Conservation (phyloP, 2,888 invertebrate species). For the Miltochrista miniata region DNA sequence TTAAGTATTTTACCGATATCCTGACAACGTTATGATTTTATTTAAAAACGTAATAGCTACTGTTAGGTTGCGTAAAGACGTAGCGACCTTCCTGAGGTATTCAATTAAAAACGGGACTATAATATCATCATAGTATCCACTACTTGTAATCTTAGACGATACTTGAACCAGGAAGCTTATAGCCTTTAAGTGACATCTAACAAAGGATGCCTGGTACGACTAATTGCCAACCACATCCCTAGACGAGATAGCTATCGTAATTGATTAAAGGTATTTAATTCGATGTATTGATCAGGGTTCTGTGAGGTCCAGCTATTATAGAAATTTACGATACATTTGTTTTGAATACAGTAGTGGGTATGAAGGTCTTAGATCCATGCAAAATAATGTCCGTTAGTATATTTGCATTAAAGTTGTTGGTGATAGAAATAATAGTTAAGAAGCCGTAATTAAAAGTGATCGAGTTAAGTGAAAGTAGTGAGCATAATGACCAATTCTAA, state of each 20-base stretch:
- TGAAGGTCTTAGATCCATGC: background rate
- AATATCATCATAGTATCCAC: constrained; percentile 18
- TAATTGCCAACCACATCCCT: constrained; percentile 60
- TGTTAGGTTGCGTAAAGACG: too few relatives aligned
- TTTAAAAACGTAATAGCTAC: too few relatives aligned
- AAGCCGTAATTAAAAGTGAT: too few relatives aligned
- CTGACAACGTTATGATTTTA: too few relatives aligned
- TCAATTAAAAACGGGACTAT: constrained; percentile 11
- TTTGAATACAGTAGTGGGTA: constrained; percentile 11
- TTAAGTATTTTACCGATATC: too few relatives aligned
- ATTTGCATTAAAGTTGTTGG: too few relatives aligned
- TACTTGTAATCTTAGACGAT: constrained; percentile 33
- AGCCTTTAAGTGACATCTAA: constrained; percentile 45
- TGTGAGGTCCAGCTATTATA: constrained; percentile 58
- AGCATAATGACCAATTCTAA: too few relatives aligned
- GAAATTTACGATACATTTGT: constrained; percentile 29
- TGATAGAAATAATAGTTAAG: too few relatives aligned
- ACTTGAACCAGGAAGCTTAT: constrained; percentile 39
- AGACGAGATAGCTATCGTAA: constrained; percentile 67
- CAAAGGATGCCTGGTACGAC: constrained; percentile 54
- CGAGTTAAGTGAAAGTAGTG: too few relatives aligned
- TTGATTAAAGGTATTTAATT: constrained; percentile 75
- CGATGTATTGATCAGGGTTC: constrained; percentile 60
- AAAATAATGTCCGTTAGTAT: too few relatives aligned
- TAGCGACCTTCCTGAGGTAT: background rate